phyloP scores from a whole-genome alignment of 2,888 invertebrate species.

The Nasonovia ribisnigri region DNA sequence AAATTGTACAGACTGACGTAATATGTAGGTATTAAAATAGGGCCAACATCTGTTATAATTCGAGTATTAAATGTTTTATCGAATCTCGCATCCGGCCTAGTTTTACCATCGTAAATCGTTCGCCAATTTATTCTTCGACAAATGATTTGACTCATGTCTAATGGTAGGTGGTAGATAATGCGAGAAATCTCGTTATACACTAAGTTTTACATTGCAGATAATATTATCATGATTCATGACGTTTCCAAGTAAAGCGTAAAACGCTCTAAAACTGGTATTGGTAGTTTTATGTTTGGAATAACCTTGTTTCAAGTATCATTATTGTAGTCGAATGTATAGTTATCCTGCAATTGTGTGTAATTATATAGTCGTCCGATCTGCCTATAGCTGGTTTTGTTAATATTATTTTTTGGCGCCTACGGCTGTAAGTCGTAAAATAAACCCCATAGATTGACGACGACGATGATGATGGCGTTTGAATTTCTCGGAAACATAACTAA shows the following conservation, averaged over 20 bases:
- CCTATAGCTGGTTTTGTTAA: not conserved
- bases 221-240: not conserved
- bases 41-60: slow-evolving; percentile 6
- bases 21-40: not conserved
- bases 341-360: slow-evolving; percentile 17
- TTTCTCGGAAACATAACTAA: slow-evolving; percentile 19
- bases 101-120: not conserved
- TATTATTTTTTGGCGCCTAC: slow-evolving; percentile 21
- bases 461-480: not conserved
- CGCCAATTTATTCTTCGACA: not conserved
- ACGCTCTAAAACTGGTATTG: slow-evolving; percentile 2
- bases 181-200: not conserved
- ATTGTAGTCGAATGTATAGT: not conserved
- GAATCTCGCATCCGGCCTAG: not conserved
- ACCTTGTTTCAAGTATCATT: slow-evolving; percentile 13
- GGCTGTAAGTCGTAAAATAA: slow-evolving; percentile 12
- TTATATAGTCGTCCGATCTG: slow-evolving; percentile 36
- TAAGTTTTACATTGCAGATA: not conserved
- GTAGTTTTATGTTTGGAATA: not conserved
- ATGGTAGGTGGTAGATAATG: not conserved
- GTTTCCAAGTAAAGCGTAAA: not conserved
- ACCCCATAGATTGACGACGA: not conserved
- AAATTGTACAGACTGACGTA: not conserved
- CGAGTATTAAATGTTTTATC: not conserved
- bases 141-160: not conserved